Evolutionary conservation across 2,113 vertebrate genomes (phyloP), one percentile per base, ranked within the genome.

Genomic region (Otis tarda): DNA sequence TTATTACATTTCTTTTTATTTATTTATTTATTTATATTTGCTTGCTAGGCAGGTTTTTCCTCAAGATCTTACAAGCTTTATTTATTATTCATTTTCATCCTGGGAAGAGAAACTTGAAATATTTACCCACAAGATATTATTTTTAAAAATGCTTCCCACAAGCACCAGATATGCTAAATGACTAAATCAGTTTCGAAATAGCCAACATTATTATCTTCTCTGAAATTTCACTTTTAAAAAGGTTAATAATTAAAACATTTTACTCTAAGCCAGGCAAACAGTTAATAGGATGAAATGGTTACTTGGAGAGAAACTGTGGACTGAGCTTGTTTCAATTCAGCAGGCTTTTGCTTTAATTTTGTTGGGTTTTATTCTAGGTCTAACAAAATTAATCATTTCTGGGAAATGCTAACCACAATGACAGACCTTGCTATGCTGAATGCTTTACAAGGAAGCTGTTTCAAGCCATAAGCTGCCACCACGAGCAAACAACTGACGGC

Each of bases 31-130:
- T 89, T 94, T 92, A 79, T 92, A 94, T 84, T 89, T 95, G 33
- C 53, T 90, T 91, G 59, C 57, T 89, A 81, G 31, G 89, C 65
- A 95, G 79, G 77, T 95, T 96, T 95, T 97, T 95, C 64, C 78
- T 88, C 76, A 77, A 95, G 71, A 74, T 93, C 81, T 97, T 92
- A 87, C 75, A 83, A 61, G 76, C 63, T 94, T 94, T 95, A 96
- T 97, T 96, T 95, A 96, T 96, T 97, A 96, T 97, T 98, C 60
- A 96, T 97, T 96, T 96, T 95, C 78, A 97, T 91, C 79, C 55
- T 77, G 93, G 79, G 68, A 95, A 97, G 79, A 95, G 61, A 96
- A 97, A 90, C 20, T 85, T 97, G 83, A 97, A 98, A 97, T 95
- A 97, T 96, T 98, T 97, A 97, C 97, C 96, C 73, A 97, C 5